phyloP scores from a whole-genome alignment of 2,113 vertebrate species.

The Struthio camelus region DNA sequence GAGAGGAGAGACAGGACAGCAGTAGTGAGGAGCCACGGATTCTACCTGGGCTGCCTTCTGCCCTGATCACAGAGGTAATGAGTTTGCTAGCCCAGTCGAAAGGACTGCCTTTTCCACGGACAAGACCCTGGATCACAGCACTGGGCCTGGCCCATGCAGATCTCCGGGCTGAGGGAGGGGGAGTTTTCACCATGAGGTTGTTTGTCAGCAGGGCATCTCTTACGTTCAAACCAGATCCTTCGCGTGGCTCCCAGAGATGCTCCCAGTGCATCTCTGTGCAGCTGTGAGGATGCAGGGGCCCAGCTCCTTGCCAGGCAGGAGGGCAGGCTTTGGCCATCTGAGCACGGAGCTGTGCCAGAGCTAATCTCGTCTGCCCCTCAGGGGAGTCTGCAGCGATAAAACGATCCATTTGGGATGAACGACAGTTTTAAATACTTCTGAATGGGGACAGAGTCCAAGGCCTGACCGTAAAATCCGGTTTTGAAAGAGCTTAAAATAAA shows the following conservation, averaged over 20 bases:
- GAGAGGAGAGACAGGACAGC: no score
- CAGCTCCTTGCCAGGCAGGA: not conserved
- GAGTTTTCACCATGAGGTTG: no score
- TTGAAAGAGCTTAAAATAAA: constrained; percentile 59
- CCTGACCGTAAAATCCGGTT: constrained; percentile 34
- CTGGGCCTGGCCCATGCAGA: no score
- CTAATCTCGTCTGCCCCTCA: not conserved
- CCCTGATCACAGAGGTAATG: rapidly evolving
- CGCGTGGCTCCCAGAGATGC: no score
- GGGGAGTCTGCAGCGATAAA: not conserved
- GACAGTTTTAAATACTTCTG: not conserved
- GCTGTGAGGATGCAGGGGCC: not conserved
- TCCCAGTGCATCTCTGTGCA: rapidly evolving
- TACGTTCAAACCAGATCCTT: no score
- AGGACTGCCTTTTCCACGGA: not conserved
- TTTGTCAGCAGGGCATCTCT: no score
- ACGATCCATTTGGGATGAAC: not conserved
- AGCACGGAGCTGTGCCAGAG: not conserved
- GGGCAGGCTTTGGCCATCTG: rapidly evolving
- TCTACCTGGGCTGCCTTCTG: not conserved
- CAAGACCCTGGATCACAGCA: not conserved
- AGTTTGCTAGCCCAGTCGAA: not conserved
- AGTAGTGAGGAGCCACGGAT: no score
- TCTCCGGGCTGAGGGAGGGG: no score
- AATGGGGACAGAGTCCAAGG: constrained; percentile 10